These are phyloP conservation scores for Tetragnatha montana DNA, from an alignment of 2,888 invertebrate species.

Conservation along the genomic window DNA sequence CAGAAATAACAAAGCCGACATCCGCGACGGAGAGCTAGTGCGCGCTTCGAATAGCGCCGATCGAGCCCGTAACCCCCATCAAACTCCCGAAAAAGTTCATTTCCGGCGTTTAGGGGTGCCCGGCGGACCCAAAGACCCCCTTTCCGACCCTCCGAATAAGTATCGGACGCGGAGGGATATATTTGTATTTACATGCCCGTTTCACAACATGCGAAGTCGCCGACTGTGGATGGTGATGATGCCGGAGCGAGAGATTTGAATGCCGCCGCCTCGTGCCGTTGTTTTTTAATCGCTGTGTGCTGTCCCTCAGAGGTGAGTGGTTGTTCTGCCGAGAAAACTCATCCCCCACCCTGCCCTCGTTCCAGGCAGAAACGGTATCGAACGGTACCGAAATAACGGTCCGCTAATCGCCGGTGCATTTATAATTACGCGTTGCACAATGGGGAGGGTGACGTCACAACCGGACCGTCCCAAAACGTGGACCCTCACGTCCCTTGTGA, in stretches of 20 bases:
- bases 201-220: constrained; percentile 59
- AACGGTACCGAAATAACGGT: constrained; percentile 53
- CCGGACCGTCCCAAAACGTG: background rate
- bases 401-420: constrained; percentile 56
- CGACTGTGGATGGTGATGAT: constrained; percentile 34
- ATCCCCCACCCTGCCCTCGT: too few relatives aligned
- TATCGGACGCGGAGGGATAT: constrained; percentile 63
- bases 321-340: background rate
- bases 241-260: constrained; percentile 36
- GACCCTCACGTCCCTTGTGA: too few relatives aligned
- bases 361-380: constrained; percentile 33
- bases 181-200: constrained; percentile 70
- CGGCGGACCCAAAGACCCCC: background rate
- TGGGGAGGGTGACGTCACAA: constrained; percentile 39
- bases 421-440: constrained; percentile 60
- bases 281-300: constrained; percentile 23
- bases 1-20: constrained; percentile 59
- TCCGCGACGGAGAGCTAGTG: constrained; percentile 61
- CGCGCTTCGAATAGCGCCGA: constrained; percentile 9
- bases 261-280: constrained; percentile 27
- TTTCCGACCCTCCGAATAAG: background rate
- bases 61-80: background rate
- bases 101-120: background rate
- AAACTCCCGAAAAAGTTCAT: constrained; percentile 47
- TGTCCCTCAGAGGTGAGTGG: constrained; percentile 58